Evolutionary conservation across 2,888 invertebrate genomes (phyloP).

Genomic region (Cephus runcator): DNA sequence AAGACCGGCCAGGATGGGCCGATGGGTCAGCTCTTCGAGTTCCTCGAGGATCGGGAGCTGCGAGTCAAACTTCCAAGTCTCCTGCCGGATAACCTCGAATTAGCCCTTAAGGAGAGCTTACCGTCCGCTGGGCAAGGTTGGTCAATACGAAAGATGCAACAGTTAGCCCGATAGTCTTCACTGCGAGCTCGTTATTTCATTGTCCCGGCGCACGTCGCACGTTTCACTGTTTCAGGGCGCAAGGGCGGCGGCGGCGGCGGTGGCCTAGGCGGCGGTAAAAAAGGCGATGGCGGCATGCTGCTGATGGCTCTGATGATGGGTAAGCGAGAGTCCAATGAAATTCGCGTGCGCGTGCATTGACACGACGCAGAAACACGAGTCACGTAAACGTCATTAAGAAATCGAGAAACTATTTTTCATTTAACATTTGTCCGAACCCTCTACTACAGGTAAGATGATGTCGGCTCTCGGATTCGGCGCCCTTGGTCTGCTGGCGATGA

Average conservation of each 20-base stretch:
- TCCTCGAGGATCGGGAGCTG: constrained; percentile 78
- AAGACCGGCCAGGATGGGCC: constrained; percentile 57
- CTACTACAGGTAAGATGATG: constrained; percentile 71
- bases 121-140: constrained; percentile 67
- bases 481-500: constrained; percentile 81
- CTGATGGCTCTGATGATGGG: constrained; percentile 80
- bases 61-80: constrained; percentile 78
- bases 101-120: constrained; percentile 69
- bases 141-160: constrained; percentile 53
- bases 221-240: constrained; percentile 70
- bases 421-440: not conserved
- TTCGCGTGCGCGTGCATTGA: not conserved
- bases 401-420: not conserved
- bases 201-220: not conserved
- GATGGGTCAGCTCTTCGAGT: constrained; percentile 73
- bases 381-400: not conserved
- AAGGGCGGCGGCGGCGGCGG: constrained; percentile 69
- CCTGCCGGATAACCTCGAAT: constrained; percentile 74
- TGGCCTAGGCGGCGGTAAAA: constrained; percentile 61
- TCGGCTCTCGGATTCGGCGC: constrained; percentile 82
- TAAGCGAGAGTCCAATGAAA: constrained; percentile 22
- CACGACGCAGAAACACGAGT: too few species aligned
- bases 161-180: not conserved
- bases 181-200: not conserved
- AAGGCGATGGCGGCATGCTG: constrained; percentile 70